phyloP scores from a whole-genome alignment of 2,797 vertebrate genomes.

The Scyliorhinus canicula region DNA sequence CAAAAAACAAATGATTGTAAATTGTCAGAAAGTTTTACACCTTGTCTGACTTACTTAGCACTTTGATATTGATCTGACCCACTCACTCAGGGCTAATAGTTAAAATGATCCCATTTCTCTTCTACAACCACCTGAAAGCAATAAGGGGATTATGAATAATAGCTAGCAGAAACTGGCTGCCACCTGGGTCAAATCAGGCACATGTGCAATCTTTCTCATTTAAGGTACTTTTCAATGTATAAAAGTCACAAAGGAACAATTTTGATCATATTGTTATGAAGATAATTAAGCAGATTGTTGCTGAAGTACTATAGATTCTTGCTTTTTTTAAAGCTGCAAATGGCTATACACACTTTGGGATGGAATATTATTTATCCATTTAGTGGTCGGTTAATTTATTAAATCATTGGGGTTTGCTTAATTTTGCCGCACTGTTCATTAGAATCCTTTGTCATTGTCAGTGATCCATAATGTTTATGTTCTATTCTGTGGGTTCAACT shows the following conservation, averaged over 20 bases:
- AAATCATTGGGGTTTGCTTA: neutral
- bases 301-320: neutral
- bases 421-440: neutral
- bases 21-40: neutral
- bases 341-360: too few species aligned
- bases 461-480: neutral
- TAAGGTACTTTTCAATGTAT: neutral
- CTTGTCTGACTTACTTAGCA: neutral
- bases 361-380: neutral
- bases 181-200: neutral
- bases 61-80: neutral
- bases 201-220: neutral
- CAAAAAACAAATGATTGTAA: neutral
- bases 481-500: neutral
- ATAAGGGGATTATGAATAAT: neutral
- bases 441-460: neutral
- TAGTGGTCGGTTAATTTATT: neutral
- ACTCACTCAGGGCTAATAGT: neutral
- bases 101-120: neutral
- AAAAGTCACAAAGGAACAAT: neutral
- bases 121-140: constrained; percentile 12
- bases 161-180: neutral
- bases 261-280: neutral
- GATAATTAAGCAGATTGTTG: neutral
- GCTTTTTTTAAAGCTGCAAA: neutral